Evolutionary conservation across 2,797 vertebrate species (phyloP).

Genomic region (Alfaro cultratus): DNA sequence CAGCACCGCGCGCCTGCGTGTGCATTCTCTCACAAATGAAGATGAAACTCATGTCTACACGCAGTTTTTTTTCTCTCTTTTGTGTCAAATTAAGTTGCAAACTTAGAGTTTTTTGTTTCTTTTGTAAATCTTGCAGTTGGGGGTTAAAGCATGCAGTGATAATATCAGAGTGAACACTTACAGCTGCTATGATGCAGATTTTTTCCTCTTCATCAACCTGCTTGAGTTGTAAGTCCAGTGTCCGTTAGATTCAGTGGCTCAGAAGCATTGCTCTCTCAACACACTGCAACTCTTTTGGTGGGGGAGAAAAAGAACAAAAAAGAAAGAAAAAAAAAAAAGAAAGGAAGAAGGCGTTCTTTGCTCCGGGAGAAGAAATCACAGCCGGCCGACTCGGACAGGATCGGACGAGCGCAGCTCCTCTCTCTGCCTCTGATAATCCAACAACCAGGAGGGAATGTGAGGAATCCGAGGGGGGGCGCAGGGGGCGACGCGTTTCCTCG

Average conservation of each 20-base stretch:
- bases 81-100: slow-evolving; percentile 15
- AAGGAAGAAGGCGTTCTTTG: slow-evolving; percentile 27
- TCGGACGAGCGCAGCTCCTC: not conserved
- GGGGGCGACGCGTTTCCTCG: slow-evolving; percentile 40
- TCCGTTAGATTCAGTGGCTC: slow-evolving; percentile 22
- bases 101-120: not conserved
- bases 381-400: slow-evolving; percentile 48
- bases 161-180: slow-evolving; percentile 54
- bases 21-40: slow-evolving; percentile 22
- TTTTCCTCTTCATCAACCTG: slow-evolving; percentile 75
- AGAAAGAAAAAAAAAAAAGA: not conserved
- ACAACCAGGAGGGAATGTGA: slow-evolving; percentile 46
- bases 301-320: slow-evolving; percentile 22
- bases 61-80: not conserved
- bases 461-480: slow-evolving; percentile 9
- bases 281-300: slow-evolving; percentile 51
- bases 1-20: slow-evolving; percentile 52
- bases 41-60: slow-evolving; percentile 6
- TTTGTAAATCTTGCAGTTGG: not conserved
- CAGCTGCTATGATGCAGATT: slow-evolving; percentile 53
- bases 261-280: slow-evolving; percentile 46
- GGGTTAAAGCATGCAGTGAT: not conserved
- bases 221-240: slow-evolving; percentile 68
- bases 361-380: slow-evolving; percentile 34
- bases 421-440: slow-evolving; percentile 62